Percentiles rank a stretch among this genome's conserved stretches.
These are phyloP conservation scores for Syrmaticus mikado DNA, from an alignment of 2,113 vertebrate species.

Conservation along the genomic window DNA sequence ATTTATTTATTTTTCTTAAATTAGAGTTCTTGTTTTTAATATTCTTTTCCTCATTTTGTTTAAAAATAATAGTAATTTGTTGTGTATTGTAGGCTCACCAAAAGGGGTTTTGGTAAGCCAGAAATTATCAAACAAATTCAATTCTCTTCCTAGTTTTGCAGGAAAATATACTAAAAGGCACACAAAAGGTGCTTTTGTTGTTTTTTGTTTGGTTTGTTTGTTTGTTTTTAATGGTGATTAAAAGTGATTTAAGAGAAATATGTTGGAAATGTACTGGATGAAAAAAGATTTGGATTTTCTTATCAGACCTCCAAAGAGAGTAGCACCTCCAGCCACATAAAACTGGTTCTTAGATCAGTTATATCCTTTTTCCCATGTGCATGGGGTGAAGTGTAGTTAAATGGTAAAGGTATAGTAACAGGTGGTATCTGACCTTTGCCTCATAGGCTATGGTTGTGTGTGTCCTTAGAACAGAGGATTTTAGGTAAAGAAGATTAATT, in stretches of 20 bases:
- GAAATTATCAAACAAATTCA: not conserved
- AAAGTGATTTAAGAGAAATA: not conserved
- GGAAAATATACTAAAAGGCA: not conserved
- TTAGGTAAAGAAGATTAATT: not conserved
- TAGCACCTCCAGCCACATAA: not conserved
- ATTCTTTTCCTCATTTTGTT: not conserved
- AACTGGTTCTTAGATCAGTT: not conserved
- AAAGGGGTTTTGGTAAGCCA: not conserved
- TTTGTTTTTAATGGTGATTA: not conserved
- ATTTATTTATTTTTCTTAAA: not conserved
- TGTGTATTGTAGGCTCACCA: not conserved
- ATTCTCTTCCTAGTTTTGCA: not conserved
- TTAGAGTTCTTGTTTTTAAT: not conserved
- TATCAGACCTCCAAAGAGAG: not conserved
- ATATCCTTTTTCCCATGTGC: not conserved
- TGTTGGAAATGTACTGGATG: not conserved
- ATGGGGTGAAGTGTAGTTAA: not conserved
- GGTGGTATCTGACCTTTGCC: no score
- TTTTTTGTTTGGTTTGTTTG: no score
- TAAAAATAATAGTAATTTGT: not conserved
- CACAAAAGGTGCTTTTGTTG: not conserved
- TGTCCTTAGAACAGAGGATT: no score
- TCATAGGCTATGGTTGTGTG: no score
- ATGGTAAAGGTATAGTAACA: not conserved
- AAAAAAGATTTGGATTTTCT: not conserved